phyloP scores from a whole-genome alignment of 1,140 invertebrate genomes.

The Sitophilus oryzae region DNA sequence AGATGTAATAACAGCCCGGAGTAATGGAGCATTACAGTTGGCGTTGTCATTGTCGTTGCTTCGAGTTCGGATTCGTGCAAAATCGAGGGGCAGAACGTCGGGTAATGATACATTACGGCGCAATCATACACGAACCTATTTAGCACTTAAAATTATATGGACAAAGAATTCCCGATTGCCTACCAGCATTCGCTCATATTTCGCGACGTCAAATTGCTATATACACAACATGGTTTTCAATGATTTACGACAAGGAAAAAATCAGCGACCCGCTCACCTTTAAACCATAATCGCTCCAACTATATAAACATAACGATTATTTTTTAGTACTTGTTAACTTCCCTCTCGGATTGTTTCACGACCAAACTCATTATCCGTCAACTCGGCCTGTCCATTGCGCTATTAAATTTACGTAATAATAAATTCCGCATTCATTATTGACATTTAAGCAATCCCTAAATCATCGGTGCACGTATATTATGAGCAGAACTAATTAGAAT shows the following conservation, averaged over 20 bases:
- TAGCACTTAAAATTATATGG: slow-evolving; percentile 34
- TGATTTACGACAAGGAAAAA: slow-evolving; percentile 13
- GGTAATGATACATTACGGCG: slow-evolving; percentile 28
- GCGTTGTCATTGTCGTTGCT: neutral
- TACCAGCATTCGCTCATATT: slow-evolving; percentile 24
- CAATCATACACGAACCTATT: slow-evolving; percentile 32
- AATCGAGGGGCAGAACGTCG: slow-evolving; percentile 17
- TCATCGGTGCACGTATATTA: too few species aligned
- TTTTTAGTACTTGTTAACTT: neutral
- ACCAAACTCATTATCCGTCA: neutral
- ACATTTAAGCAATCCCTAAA: too few species aligned
- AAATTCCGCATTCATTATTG: too few species aligned
- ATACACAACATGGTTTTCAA: slow-evolving; percentile 17
- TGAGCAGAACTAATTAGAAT: too few species aligned
- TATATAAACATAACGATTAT: neutral
- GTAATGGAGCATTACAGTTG: neutral
- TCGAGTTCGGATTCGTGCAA: slow-evolving; percentile 21
- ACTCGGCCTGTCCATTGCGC: neutral
- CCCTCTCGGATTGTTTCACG: neutral
- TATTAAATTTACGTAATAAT: too few species aligned
- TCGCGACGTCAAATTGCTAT: slow-evolving; percentile 20
- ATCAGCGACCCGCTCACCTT: neutral
- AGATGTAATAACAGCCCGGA: neutral
- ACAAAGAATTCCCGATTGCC: slow-evolving; percentile 28
- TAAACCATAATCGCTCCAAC: neutral